Percentiles rank a stretch among this genome's conserved stretches.
These are phyloP conservation scores for Tipula unca DNA, from an alignment of 2,888 invertebrate species.

Conservation along the genomic window DNA sequence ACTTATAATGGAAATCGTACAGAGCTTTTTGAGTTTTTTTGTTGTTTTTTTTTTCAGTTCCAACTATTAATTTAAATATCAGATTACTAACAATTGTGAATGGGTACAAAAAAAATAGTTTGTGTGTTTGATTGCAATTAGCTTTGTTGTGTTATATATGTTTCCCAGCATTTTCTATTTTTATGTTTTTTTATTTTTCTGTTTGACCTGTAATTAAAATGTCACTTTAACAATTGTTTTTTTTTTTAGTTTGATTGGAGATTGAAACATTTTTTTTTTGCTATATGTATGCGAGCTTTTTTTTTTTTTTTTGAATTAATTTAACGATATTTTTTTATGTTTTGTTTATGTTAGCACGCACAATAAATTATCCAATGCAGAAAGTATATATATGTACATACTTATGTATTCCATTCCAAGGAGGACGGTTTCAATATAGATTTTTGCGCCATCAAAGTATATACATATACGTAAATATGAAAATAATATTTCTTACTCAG, in stretches of 20 bases:
- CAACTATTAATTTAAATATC: neutral
- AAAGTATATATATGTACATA: neutral
- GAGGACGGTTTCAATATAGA: neutral
- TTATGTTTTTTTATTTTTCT: neutral
- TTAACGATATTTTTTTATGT: neutral
- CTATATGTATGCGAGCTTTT: neutral
- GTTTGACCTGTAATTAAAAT: slow-evolving; percentile 14
- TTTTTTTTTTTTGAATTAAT: neutral
- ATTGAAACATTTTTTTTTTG: neutral
- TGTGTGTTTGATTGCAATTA: neutral
- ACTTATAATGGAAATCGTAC: neutral
- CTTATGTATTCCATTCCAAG: neutral
- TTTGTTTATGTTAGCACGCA: neutral
- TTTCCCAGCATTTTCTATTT: neutral
- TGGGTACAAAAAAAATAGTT: neutral
- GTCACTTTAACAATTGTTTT: neutral
- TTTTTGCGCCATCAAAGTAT: neutral
- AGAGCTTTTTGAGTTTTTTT: neutral
- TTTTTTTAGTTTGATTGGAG: neutral
- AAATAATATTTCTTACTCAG: too few relatives aligned
- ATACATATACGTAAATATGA: too few relatives aligned
- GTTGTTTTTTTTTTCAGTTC: neutral
- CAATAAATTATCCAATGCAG: neutral
- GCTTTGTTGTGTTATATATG: neutral
- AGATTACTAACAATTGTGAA: neutral